Conservation (phyloP, 2,797 vertebrate genomes). For the Lagodon rhomboides region DNA sequence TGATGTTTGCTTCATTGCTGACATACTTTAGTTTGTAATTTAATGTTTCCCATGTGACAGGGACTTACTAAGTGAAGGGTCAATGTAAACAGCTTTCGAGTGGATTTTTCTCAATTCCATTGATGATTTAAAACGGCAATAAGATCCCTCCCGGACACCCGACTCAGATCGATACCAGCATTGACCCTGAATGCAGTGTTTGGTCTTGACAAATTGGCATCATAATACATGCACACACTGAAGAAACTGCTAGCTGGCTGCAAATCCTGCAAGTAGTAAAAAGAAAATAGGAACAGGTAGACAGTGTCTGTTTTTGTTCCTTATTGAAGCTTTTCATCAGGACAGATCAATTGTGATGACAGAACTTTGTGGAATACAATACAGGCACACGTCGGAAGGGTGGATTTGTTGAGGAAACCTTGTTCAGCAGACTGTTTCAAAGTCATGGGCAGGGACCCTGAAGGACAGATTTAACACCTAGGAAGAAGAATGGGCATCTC, state of each 20-base stretch:
- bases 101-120: constrained; percentile 13
- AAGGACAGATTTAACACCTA: constrained; percentile 85
- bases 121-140: constrained; percentile 65
- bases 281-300: constrained; percentile 10
- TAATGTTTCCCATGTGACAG: constrained; percentile 24
- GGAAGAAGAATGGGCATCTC: constrained; percentile 83
- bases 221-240: constrained; percentile 46
- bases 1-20: constrained; percentile 14
- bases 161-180: constrained; percentile 51
- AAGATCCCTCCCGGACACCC: constrained; percentile 15
- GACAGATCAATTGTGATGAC: constrained; percentile 34
- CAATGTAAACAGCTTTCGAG: constrained; percentile 37
- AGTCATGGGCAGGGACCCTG: constrained; percentile 82
- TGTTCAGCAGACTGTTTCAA: constrained; percentile 81
- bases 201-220: constrained; percentile 56
- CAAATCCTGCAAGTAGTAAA: constrained; percentile 22
- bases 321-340: constrained; percentile 29
- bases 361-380: constrained; percentile 6
- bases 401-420: constrained; percentile 69
- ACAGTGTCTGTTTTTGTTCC: background rate
- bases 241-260: constrained; percentile 14
- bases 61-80: constrained; percentile 51
- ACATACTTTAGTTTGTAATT: constrained; percentile 23
- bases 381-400: constrained; percentile 28
- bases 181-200: constrained; percentile 53